phyloP scores from a whole-genome alignment of 2,113 vertebrate genomes.

The Psammodynastes pulverulentus region DNA sequence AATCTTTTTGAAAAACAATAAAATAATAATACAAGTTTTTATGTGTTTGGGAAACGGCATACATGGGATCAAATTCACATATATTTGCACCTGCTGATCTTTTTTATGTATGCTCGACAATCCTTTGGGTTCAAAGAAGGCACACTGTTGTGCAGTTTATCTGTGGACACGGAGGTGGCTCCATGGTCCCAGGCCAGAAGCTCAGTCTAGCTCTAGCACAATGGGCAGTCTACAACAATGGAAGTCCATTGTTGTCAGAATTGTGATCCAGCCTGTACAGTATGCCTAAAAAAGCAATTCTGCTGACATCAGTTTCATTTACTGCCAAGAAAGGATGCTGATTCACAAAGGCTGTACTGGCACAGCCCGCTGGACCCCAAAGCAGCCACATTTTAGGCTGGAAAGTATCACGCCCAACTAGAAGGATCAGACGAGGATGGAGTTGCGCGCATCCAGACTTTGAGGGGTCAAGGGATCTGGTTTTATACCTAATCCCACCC shows the following conservation, averaged over 20 bases:
- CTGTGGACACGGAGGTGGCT: background rate
- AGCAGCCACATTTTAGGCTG: background rate
- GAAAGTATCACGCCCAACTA: background rate
- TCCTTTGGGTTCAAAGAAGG: background rate
- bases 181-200: background rate
- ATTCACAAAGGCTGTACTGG: background rate
- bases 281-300: background rate
- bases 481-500: background rate
- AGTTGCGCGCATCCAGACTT: background rate
- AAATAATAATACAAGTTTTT: too few species aligned
- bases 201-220: background rate
- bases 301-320: background rate
- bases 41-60: background rate
- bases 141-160: background rate
- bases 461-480: background rate
- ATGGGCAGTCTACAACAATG: background rate
- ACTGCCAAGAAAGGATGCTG: background rate
- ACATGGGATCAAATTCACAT: background rate
- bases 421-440: background rate
- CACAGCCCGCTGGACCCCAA: background rate
- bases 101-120: background rate
- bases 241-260: background rate
- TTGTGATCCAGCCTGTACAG: background rate
- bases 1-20: too few species aligned
- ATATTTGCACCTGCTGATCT: background rate